A percentile compares a stretch with the other conserved stretches of the same genome.
Evolutionary conservation across 1,140 invertebrate genomes (phyloP).

Genomic region (Drosophila jambulina): DNA sequence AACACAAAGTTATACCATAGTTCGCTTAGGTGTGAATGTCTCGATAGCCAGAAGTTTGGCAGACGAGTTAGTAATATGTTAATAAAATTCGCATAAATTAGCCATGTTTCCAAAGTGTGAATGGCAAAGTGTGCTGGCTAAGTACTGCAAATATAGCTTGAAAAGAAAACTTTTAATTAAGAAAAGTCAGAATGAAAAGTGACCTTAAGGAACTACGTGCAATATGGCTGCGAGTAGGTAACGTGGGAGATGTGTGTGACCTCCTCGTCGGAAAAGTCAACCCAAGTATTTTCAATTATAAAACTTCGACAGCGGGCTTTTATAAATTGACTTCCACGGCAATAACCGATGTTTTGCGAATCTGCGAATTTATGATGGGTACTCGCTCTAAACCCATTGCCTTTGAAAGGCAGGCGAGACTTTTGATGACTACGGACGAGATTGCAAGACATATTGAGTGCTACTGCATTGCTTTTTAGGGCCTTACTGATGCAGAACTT

Average conservation of each 20-base stretch:
- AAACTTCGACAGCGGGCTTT: constrained; percentile 50
- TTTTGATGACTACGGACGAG: neutral
- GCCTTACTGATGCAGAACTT: constrained; percentile 20
- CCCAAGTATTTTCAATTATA: constrained; percentile 57
- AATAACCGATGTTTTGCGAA: constrained; percentile 23
- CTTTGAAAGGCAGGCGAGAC: neutral
- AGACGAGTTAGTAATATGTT: constrained; percentile 47
- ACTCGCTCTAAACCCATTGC: neutral
- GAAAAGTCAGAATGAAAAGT: constrained; percentile 50
- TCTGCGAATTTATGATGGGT: neutral
- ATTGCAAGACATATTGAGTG: neutral
- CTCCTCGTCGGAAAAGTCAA: constrained; percentile 22
- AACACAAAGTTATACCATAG: constrained; percentile 13
- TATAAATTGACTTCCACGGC: constrained; percentile 18
- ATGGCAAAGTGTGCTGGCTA: neutral
- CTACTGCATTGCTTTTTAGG: neutral
- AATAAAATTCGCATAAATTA: constrained; percentile 49
- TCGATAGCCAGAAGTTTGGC: constrained; percentile 20
- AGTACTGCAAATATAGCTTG: constrained; percentile 30
- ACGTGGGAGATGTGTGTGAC: neutral
- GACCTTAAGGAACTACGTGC: constrained; percentile 36
- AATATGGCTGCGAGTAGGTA: constrained; percentile 22
- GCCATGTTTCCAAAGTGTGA: constrained; percentile 3
- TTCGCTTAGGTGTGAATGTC: constrained; percentile 2
- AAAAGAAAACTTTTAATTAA: constrained; percentile 52